Evolutionary conservation across 2,113 vertebrate species (phyloP), one percentile per base, ranked within the genome.

Genomic region (Rhinogobius similis): DNA sequence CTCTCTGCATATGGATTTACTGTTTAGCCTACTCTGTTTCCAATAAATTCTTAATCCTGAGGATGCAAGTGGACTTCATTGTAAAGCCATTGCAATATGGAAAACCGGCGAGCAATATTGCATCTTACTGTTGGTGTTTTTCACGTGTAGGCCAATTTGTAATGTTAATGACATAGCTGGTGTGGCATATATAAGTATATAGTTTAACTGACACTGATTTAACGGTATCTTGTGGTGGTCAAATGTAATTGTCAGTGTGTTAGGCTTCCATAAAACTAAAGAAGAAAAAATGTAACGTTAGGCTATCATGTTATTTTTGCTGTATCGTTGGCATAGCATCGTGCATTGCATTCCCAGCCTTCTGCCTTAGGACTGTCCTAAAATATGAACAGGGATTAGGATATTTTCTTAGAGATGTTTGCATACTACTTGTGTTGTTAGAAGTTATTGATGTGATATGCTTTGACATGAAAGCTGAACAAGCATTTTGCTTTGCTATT

Each of bases 381-480:
- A 67, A 74, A 56, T 64, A 14, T 36, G 68, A 38, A 53, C 50
- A 5, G 23, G 23, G 23, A 13, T 14, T 21, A n/a, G n/a, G n/a
- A 50, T 50, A 26, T 61, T 16, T 10, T 18, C 14, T 58, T 32
- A 56, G 20, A 62, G 26, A 20, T 65, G 56, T 55, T 21, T 78
- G 12, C 29, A 23, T 39, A 10, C n/a, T 69, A 20, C 18, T 44
- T 41, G 2, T 65, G 39, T 27, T 72, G 63, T 76, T 72, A 29
- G 56, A 43, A 46, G n/a, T 68, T 41, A 29, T 46, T 55, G 44
- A 79, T 58, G 50, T 63, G 53, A 80, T 81, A 48, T 52, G 41
- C n/a, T 67, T 52, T 71, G 85, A 21, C 79, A 76, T 46, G 46
- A 26, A 70, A 41, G 73, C 73, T 79, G 79, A 81, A 67, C 72